Percentiles rank a stretch among this genome's conserved stretches.
These are phyloP conservation scores for Gryllus bimaculatus DNA, from an alignment of 1,140 invertebrate species.

Conservation along the genomic window DNA sequence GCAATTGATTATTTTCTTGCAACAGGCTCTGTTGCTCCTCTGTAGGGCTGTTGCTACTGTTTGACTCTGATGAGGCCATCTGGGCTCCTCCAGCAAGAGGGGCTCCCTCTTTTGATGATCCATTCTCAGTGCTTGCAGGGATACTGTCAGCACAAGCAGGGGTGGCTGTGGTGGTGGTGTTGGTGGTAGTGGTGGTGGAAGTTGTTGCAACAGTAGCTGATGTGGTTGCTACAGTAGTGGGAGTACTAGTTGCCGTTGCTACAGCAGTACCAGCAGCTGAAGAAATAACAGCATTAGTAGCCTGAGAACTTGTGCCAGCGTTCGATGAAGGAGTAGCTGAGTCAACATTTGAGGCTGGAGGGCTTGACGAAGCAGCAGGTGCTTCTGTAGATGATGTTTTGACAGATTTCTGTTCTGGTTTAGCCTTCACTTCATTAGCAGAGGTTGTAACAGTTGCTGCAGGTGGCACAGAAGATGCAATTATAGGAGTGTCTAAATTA, in stretches of 20 bases:
- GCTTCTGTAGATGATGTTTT: background rate
- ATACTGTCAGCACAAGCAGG: background rate
- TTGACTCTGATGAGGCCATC: slow-evolving; percentile 17
- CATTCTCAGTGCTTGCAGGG: slow-evolving; percentile 26
- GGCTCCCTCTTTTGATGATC: background rate
- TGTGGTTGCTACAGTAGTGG: background rate
- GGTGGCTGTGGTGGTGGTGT: background rate
- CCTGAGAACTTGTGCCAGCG: background rate
- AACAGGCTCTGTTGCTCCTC: slow-evolving; percentile 28
- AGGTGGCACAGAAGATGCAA: background rate
- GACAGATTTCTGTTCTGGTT: too few species aligned
- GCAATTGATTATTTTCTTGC: slow-evolving; percentile 60
- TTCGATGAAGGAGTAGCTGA: slow-evolving; percentile 8
- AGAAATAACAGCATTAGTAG: slow-evolving; percentile 12
- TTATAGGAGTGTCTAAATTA: slow-evolving; percentile 18
- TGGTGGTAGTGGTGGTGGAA: background rate
- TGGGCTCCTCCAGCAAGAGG: background rate
- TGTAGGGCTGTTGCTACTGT: slow-evolving; percentile 18
- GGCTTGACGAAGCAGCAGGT: background rate
- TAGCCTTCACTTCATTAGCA: background rate
- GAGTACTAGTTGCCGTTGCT: slow-evolving; percentile 15
- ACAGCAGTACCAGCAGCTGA: slow-evolving; percentile 4
- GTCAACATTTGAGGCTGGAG: background rate
- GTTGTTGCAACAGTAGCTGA: slow-evolving; percentile 5
- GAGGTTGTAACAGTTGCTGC: background rate